A percentile compares a stretch with the other conserved stretches of the same genome.
Conservation (phyloP, 2,113 vertebrate genomes). For the Mus pahari region DNA sequence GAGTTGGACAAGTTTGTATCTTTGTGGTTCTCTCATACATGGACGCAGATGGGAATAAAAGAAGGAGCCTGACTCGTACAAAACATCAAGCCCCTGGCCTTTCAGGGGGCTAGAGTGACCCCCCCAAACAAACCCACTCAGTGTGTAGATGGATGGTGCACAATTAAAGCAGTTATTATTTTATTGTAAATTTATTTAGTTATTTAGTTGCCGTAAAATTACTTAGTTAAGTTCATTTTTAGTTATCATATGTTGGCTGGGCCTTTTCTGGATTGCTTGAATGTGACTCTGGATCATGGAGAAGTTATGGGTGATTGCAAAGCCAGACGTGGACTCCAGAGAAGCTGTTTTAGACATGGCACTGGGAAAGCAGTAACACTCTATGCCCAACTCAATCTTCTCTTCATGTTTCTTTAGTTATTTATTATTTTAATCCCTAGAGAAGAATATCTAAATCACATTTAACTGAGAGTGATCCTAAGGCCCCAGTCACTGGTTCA, state of each 20-base stretch:
- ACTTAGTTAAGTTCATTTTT: background rate
- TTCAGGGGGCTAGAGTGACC: background rate
- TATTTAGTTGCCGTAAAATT: background rate
- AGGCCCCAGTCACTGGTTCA: background rate
- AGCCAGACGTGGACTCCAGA: rapidly evolving
- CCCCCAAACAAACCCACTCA: background rate
- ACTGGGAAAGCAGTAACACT: background rate
- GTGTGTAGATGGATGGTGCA: background rate
- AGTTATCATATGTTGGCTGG: background rate
- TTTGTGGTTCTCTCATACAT: background rate
- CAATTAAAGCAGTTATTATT: background rate
- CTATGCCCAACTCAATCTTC: background rate
- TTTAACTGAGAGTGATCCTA: conserved; percentile 29
- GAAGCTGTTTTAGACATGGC: background rate
- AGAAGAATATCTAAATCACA: background rate
- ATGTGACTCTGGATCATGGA: background rate
- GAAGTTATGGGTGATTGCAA: background rate
- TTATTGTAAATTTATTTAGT: background rate
- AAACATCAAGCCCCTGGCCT: background rate
- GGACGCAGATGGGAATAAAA: background rate
- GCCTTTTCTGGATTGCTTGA: background rate
- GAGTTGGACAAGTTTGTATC: background rate
- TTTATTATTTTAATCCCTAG: background rate
- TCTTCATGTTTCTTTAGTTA: background rate
- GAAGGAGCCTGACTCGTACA: background rate